Conservation (phyloP, 2,113 vertebrate species). For the Nestor notabilis region DNA sequence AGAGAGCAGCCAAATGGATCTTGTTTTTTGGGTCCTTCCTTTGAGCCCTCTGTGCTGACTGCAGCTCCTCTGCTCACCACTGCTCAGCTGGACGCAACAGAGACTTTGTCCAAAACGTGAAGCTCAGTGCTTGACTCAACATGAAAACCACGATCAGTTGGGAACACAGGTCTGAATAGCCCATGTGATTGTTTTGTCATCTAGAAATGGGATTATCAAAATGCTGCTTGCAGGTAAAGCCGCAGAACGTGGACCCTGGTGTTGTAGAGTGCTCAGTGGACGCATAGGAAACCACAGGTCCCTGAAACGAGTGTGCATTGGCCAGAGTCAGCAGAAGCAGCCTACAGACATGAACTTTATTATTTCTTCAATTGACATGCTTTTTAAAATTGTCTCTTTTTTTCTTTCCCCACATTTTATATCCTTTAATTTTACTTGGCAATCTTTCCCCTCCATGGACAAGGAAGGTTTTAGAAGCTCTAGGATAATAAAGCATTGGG, state of each 20-base stretch:
- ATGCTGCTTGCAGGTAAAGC: background rate
- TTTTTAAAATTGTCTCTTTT: background rate
- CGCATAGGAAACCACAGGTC: background rate
- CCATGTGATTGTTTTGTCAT: background rate
- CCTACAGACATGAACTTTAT: background rate
- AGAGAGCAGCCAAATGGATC: background rate
- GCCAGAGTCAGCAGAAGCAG: background rate
- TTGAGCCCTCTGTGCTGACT: background rate
- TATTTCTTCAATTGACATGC: background rate
- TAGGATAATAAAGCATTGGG: background rate
- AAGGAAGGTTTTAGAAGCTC: background rate
- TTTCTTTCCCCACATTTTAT: background rate
- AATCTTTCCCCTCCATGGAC: background rate
- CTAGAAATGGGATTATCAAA: background rate
- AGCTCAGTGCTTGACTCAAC: background rate
- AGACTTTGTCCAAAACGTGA: rapidly evolving
- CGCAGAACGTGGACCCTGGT: rapidly evolving
- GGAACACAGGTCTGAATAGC: background rate
- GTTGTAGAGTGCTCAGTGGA: background rate
- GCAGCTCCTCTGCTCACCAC: background rate
- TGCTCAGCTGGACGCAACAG: background rate
- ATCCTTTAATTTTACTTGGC: background rate
- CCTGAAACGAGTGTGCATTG: background rate
- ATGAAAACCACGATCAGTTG: background rate
- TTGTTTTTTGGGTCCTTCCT: background rate